Percentiles rank a stretch among this genome's conserved stretches.
phyloP scores from a whole-genome alignment of 2,797 vertebrate species.

The Centropyge bicolor region DNA sequence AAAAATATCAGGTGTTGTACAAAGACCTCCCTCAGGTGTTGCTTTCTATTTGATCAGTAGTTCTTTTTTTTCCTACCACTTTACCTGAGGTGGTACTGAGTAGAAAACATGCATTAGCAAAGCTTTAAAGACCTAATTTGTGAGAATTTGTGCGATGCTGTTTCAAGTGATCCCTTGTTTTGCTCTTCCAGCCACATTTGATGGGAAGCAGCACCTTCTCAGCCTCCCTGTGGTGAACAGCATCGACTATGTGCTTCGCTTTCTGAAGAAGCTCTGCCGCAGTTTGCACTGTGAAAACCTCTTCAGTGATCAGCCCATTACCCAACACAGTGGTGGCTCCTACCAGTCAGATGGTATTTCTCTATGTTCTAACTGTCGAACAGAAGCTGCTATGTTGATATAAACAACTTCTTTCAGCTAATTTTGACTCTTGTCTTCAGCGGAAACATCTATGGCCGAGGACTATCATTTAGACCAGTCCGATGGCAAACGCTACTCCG shows the following conservation, averaged over 20 bases:
- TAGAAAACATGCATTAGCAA: slow-evolving; percentile 4
- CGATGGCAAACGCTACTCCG: slow-evolving; percentile 83
- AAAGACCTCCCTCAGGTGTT: slow-evolving; percentile 69
- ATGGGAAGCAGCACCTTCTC: slow-evolving; percentile 96
- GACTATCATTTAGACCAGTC: slow-evolving; percentile 86
- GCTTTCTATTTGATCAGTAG: slow-evolving; percentile 57
- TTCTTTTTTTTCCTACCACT: slow-evolving; percentile 22
- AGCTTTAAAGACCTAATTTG: slow-evolving; percentile 24
- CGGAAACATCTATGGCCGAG: slow-evolving; percentile 87
- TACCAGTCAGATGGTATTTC: slow-evolving; percentile 84
- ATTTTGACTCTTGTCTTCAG: slow-evolving; percentile 55
- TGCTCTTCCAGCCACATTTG: slow-evolving; percentile 90
- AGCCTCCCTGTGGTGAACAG: slow-evolving; percentile 96
- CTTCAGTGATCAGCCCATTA: slow-evolving; percentile 97
- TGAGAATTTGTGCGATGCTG: slow-evolving; percentile 12
- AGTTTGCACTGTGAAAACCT: slow-evolving; percentile 96
- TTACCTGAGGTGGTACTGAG: slow-evolving; percentile 35
- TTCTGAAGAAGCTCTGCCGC: slow-evolving; percentile 96
- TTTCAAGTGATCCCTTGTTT: slow-evolving; percentile 53
- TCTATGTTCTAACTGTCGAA: not conserved
- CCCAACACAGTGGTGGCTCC: slow-evolving; percentile 75
- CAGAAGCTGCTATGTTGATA: not conserved
- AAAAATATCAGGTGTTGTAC: slow-evolving; percentile 92
- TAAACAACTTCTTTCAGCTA: not conserved
- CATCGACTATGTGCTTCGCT: slow-evolving; percentile 94